These are phyloP conservation scores for Ptychadena robeensis DNA, from an alignment of 2,797 vertebrate genomes.

Conservation along the genomic window DNA sequence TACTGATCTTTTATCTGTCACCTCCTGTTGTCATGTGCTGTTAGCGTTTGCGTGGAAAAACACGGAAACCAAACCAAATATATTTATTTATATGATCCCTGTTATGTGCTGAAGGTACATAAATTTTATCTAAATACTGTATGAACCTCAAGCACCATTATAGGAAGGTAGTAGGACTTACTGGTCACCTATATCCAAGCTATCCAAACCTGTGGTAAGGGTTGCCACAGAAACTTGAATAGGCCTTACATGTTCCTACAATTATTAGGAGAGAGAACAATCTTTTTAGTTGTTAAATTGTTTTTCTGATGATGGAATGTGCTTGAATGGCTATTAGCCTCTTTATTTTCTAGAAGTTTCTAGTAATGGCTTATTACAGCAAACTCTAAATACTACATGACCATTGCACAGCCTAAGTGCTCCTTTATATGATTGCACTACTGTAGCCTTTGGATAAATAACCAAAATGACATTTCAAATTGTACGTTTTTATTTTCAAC, in stretches of 20 bases:
- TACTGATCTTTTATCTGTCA: no score
- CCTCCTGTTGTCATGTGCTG: no score
- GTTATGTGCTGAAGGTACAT: neutral
- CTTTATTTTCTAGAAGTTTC: neutral
- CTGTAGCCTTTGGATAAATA: constrained; percentile 11
- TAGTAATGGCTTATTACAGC: neutral
- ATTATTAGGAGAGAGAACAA: neutral
- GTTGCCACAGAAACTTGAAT: no score
- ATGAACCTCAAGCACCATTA: neutral
- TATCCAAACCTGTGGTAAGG: neutral
- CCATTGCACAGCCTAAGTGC: neutral
- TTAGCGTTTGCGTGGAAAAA: no score
- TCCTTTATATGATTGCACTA: neutral
- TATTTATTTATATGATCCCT: neutral
- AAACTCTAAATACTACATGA: neutral
- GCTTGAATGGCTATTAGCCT: neutral
- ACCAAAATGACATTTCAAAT: constrained; percentile 30
- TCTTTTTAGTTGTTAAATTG: neutral
- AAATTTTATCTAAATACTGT: neutral
- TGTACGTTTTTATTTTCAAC: constrained; percentile 25
- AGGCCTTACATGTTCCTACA: neutral
- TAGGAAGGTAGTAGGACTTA: neutral
- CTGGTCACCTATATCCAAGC: neutral
- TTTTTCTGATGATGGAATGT: neutral
- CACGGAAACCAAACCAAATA: no score